These are phyloP conservation scores for Syrista parreyssii DNA, from an alignment of 2,888 invertebrate species.

Conservation along the genomic window DNA sequence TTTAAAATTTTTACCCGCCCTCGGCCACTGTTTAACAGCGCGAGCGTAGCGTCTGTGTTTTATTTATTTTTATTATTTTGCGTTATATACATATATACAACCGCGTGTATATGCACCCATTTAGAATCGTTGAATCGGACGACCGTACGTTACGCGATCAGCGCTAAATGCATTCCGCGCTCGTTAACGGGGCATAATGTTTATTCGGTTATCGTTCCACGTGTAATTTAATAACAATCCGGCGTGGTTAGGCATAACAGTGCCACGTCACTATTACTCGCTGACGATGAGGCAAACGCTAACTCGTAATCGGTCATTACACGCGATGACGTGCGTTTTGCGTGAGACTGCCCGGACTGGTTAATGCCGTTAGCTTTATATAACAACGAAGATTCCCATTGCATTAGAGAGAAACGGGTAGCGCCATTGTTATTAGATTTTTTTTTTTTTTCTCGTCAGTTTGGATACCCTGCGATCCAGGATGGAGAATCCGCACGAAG, in stretches of 20 bases:
- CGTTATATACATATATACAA: constrained; percentile 5
- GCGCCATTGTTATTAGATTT: neutral
- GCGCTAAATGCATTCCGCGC: constrained; percentile 41
- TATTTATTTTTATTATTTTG: neutral
- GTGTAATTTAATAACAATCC: constrained; percentile 65
- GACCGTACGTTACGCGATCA: neutral
- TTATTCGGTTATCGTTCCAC: constrained; percentile 61
- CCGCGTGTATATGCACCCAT: neutral
- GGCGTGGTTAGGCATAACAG: constrained; percentile 54
- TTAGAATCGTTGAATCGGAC: neutral
- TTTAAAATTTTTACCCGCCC: no score
- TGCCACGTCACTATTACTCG: constrained; percentile 53
- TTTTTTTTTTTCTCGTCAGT: no score
- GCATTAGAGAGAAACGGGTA: neutral
- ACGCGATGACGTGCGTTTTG: constrained; percentile 64
- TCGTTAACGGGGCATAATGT: constrained; percentile 61
- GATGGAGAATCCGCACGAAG: neutral
- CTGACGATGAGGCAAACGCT: constrained; percentile 17
- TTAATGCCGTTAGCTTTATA: neutral
- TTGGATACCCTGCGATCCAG: neutral
- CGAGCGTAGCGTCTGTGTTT: neutral
- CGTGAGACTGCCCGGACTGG: constrained; percentile 31
- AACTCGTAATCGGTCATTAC: constrained; percentile 63
- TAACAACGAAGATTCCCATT: neutral
- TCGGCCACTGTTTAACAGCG: no score